Evolutionary conservation across 2,888 invertebrate genomes (phyloP), one percentile per base, ranked within the genome.

Genomic region (Anthophora plumipes): DNA sequence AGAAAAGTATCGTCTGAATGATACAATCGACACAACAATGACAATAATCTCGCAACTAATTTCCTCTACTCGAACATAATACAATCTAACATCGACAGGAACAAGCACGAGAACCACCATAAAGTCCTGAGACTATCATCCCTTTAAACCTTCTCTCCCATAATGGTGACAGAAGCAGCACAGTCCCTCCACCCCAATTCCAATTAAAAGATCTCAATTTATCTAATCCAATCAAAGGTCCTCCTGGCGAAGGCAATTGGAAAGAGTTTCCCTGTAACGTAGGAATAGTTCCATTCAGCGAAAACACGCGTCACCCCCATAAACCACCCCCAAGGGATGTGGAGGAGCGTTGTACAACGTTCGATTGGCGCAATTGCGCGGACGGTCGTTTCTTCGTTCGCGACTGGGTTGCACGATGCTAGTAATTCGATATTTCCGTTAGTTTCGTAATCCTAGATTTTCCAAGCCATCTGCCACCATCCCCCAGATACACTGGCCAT

Each of bases 391-490:
- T 72, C 84, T 75, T 77, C 79, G 41, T 50, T 74, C 73, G 76
- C 70, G 76, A 69, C 68, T 41, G 70, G n/a, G 66, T 54, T 59
- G 71, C 68, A 41, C 71, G 43, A 39, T 61, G 59, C 43, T 60
- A 75, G 90, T 89, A 90, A 90, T 85, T 89, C 89, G 90, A 91
- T 91, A 90, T 90, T 90, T 91, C 91, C 91, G 89, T 89, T 88
- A 91, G 87, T 90, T 88, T 86, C 86, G 87, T 91, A 91, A 91
- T 91, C 88, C 91, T 88, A 88, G 88, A 91, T 91, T 90, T 91
- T 91, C 91, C 91, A 75, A 86, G 87, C 91, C 91, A 91, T 91
- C 91, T 91, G 91, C 83, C 88, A 84, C 80, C 64, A n/a, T n/a
- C 14, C 59, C n/a, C 12, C 50, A 14, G 7, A 5, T 50, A 9